A percentile compares a stretch with the other conserved stretches of the same genome.
Conservation (phyloP, 2,113 vertebrate species). For the Bucco capensis region DNA sequence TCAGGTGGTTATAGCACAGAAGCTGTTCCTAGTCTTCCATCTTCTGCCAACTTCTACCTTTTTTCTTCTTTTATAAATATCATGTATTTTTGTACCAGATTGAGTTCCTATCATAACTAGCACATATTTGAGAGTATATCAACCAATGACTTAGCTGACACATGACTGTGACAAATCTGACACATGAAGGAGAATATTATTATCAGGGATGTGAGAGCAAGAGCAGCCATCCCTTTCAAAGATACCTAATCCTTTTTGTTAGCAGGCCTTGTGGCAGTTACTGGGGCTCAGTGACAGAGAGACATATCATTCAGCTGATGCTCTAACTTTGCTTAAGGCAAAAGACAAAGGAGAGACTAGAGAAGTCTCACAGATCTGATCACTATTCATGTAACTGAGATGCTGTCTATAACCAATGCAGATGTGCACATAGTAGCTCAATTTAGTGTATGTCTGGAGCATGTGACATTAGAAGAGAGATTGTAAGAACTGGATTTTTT, state of each 20-base stretch:
- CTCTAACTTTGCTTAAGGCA: background rate
- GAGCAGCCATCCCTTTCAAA: background rate
- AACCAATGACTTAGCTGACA: background rate
- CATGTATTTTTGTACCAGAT: background rate
- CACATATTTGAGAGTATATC: background rate
- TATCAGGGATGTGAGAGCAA: background rate
- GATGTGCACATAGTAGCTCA: background rate
- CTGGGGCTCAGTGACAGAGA: background rate
- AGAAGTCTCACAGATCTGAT: background rate
- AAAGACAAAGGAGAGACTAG: background rate
- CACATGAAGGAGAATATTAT: background rate
- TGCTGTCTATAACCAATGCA: background rate
- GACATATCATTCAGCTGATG: background rate
- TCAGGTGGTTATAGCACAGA: background rate
- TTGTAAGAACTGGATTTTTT: background rate
- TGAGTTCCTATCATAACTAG: background rate
- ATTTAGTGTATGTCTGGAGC: background rate
- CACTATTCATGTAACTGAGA: background rate
- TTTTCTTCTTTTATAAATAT: background rate
- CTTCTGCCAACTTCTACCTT: background rate
- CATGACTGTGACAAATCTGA: background rate
- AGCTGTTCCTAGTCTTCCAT: background rate
- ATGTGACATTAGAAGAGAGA: background rate
- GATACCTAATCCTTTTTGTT: background rate
- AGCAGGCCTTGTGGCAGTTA: background rate